Evolutionary conservation across 2,888 invertebrate species (phyloP), one percentile per base, ranked within the genome.

Genomic region (Hylaea fasciaria): DNA sequence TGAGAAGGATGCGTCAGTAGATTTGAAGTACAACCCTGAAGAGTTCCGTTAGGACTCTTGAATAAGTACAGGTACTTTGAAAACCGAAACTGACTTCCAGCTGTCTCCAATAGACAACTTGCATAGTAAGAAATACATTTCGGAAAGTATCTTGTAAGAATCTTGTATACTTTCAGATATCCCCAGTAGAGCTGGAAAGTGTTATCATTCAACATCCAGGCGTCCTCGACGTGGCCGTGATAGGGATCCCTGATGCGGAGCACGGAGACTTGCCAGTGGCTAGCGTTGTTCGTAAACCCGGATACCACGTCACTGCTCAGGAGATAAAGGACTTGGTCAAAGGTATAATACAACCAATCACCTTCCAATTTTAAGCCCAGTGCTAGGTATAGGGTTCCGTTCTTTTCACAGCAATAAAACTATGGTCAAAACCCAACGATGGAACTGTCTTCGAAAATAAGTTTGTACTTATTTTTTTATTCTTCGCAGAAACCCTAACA

Each of bases 281-380:
- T 0, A 84, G 82, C 47, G 82, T 87, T 0, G 77, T 86, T 0
- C 63, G 48, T 0, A 62, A 62, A 0, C 44, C 71, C 0, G 81
- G 73, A 0, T 46, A 35, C 7, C 40, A 62, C 0, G 53, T 80
- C 8, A 80, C 74, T 2, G 81, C 78, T 0, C 69, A 81, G 9
- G 83, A 87, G 37, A 82, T 87, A 12, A 80, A 86, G 62, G 70
- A 85, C 32, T 56, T 86, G 12, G 83, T 87, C 2, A 83, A 80
- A 82, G 74, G 86, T 86, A 59, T n/a, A n/a, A n/a, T n/a, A n/a
- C n/a, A n/a, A n/a, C n/a, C n/a, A n/a, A n/a, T n/a, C n/a, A n/a
- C n/a, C n/a, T n/a, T n/a, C n/a, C n/a, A n/a, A n/a, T n/a, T n/a
- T n/a, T n/a, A n/a, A n/a, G n/a, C n/a, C n/a, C n/a, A n/a, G n/a